Base-by-base conservation (phyloP, 2,888 invertebrate genomes). In the Hypselothyrea guttata region DNA sequence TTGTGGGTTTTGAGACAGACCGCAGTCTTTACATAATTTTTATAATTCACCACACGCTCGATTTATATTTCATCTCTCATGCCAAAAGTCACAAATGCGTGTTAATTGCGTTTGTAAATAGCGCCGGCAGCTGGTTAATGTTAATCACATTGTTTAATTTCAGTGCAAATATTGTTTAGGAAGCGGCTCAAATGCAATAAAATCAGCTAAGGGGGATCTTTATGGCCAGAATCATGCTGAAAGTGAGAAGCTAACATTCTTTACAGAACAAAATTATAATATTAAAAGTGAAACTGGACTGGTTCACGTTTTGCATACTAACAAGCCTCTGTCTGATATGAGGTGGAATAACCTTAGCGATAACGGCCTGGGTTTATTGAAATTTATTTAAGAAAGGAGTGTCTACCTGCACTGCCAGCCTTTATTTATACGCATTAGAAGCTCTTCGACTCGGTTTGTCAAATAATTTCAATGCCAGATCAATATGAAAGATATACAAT, bases 61-160 rank as follows among this genome's bases (percentile, higher is more conserved):
- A 11, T 13, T 35, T 34, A 33, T 30, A 53, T 44, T 49, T 73
- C 44, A 42, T 42, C 33, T 41, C 30, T 8, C 7, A 34, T 42
- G 57, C 42, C 57, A 60, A 73, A 75, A 53, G 40, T 82, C 59
- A 58, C 75, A 58, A 59, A 62, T 64, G 70, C 61, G 54, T 71
- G 77, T 53, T 71, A 75, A 77, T 66, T 56, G 56, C 46, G 72
- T 49, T 12, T 40, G 51, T 46, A 56, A 75, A 77, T 57, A 46
- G 8, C 11, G 2, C 9, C 38, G 9, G 2, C 27, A 33, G 47
- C 42, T 48, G 40, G 41, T 22, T 34, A 54, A 1, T 62, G 54
- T 40, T 69, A 59, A 66, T 42, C 16, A 45, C 30, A 7, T 54
- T 31, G 41, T 46, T 37, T 40, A 49, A 55, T 51, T 55, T 13